These are phyloP conservation scores for Hydrocynus forskahlii DNA, from an alignment of 2,797 vertebrate species.

Conservation along the genomic window DNA sequence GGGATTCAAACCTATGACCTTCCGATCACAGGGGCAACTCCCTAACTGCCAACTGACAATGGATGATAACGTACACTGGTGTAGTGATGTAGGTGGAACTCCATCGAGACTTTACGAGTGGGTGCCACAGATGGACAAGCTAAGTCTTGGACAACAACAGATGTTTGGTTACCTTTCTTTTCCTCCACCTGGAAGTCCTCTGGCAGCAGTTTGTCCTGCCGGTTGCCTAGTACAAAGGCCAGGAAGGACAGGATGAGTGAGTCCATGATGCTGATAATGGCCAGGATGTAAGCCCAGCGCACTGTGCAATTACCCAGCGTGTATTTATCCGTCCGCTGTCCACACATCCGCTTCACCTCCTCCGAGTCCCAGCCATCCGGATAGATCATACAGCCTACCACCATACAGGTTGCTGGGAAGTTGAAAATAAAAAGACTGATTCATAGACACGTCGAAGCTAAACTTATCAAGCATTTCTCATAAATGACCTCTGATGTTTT, in stretches of 20 bases:
- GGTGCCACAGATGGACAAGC: too few relatives aligned
- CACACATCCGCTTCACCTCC: conserved; percentile 92
- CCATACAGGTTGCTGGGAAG: conserved; percentile 86
- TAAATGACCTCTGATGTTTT: too few relatives aligned
- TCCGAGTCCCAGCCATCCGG: conserved; percentile 96
- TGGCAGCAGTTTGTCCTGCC: conserved; percentile 94
- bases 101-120: too few relatives aligned
- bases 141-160: too few relatives aligned
- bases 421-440: too few relatives aligned
- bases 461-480: too few relatives aligned
- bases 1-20: too few relatives aligned
- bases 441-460: too few relatives aligned
- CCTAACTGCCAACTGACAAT: too few relatives aligned
- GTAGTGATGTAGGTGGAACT: too few relatives aligned
- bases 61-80: too few relatives aligned
- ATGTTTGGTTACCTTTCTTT: conserved; percentile 79
- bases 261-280: conserved; percentile 96
- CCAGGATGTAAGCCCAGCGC: conserved; percentile 98
- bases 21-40: too few relatives aligned
- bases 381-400: conserved; percentile 97
- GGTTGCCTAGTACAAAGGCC: conserved; percentile 91
- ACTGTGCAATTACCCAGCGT: conserved; percentile 94
- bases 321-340: conserved; percentile 95
- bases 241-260: conserved; percentile 92
- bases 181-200: conserved; percentile 90